These are phyloP conservation scores for Struthidea cinerea DNA, from an alignment of 2,113 vertebrate species.

Conservation along the genomic window DNA sequence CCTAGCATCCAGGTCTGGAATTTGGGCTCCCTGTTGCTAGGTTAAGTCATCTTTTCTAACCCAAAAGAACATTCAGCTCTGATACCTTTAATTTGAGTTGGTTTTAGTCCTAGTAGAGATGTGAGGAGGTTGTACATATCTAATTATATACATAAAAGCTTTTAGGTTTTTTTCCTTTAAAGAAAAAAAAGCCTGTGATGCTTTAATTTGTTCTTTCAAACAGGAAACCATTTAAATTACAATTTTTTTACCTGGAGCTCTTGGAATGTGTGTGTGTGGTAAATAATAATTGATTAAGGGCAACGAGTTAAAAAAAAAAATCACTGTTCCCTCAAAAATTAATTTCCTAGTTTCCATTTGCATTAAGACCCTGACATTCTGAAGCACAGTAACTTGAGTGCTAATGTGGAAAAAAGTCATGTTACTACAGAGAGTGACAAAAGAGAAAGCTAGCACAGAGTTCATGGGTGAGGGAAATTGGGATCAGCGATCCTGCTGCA, in stretches of 20 bases:
- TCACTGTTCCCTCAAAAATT: neutral
- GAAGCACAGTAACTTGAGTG: neutral
- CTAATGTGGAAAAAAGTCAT: neutral
- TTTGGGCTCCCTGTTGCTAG: neutral
- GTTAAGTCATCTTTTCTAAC: neutral
- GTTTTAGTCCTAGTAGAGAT: neutral
- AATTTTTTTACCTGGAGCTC: neutral
- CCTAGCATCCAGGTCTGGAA: neutral
- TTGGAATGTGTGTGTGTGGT: neutral
- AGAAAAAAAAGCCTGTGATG: neutral
- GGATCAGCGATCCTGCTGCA: neutral
- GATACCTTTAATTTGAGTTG: neutral
- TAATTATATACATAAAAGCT: neutral
- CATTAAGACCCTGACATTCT: neutral
- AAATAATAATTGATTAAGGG: neutral
- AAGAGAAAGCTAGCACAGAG: neutral
- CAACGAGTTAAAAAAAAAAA: neutral
- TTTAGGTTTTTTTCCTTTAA: neutral
- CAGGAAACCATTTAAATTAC: neutral
- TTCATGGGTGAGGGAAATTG: neutral
- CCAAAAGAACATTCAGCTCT: neutral
- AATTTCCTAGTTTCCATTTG: neutral
- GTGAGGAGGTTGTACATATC: neutral
- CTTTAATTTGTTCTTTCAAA: neutral
- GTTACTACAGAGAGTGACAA: neutral